These are phyloP conservation scores for Zaprionus tsacasi DNA, from an alignment of 1,140 invertebrate genomes.

Conservation along the genomic window DNA sequence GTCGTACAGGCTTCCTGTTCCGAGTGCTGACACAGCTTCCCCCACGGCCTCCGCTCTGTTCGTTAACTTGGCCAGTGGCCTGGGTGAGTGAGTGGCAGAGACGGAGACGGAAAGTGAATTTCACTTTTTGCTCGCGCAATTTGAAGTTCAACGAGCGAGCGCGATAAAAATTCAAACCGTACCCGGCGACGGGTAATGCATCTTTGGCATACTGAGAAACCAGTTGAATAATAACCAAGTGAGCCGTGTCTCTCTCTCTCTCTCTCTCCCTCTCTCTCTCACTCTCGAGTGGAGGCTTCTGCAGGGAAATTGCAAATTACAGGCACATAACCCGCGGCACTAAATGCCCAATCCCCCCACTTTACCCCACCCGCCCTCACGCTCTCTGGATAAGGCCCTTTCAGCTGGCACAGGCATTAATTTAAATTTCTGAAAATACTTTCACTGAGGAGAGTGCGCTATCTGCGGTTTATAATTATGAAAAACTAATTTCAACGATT, in stretches of 20 bases:
- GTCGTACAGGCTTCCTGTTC: conserved; percentile 53
- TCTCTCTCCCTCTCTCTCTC: conserved; percentile 42
- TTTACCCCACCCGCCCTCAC: not conserved
- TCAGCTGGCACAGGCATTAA: conserved; percentile 45
- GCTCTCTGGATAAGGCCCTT: conserved; percentile 18
- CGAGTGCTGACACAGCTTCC: conserved; percentile 35
- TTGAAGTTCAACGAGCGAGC: conserved; percentile 72
- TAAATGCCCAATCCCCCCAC: conserved; percentile 32
- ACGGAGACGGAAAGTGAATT: conserved; percentile 51
- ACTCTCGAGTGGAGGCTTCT: conserved; percentile 7
- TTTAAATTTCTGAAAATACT: conserved; percentile 71
- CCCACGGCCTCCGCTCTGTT: conserved; percentile 32
- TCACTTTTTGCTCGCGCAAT: conserved; percentile 73
- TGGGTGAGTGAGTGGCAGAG: not conserved
- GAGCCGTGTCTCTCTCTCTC: conserved; percentile 47
- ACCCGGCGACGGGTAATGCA: conserved; percentile 23
- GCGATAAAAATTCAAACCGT: conserved; percentile 39
- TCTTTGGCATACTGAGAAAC: conserved; percentile 67
- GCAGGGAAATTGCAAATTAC: conserved; percentile 76
- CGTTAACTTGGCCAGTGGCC: conserved; percentile 64
- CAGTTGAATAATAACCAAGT: conserved; percentile 74
- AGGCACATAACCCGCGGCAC: conserved; percentile 68
- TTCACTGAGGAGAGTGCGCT: conserved; percentile 65
- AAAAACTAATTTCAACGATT: conserved; percentile 43
- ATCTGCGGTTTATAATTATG: conserved; percentile 64